These are phyloP conservation scores for Sprattus sprattus DNA, from an alignment of 2,113 vertebrate genomes.

Conservation along the genomic window DNA sequence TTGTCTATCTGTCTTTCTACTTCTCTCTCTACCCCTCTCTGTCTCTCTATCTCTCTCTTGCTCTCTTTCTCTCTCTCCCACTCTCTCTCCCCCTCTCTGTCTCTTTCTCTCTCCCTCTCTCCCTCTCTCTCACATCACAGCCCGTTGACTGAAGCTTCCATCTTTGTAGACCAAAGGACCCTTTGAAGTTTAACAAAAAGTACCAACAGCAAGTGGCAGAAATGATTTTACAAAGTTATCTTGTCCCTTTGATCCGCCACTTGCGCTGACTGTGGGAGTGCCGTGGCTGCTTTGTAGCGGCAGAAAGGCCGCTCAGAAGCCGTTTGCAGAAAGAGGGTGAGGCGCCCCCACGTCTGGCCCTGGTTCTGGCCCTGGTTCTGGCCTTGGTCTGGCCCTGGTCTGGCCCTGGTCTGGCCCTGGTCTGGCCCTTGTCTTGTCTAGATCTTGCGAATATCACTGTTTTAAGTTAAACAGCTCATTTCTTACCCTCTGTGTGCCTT, in stretches of 20 bases:
- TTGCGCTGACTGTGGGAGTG: not conserved
- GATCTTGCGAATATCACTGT: not conserved
- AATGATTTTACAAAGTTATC: slow-evolving; percentile 10
- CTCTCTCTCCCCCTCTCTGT: not conserved
- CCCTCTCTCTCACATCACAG: not conserved
- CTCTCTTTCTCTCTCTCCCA: not conserved
- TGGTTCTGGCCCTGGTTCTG: not conserved
- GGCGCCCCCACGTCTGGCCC: not conserved
- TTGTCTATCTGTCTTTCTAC: not conserved
- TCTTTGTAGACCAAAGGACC: slow-evolving; percentile 6
- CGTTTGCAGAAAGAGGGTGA: not conserved
- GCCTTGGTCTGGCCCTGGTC: not conserved
- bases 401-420: not conserved
- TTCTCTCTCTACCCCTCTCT: not conserved
- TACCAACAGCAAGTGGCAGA: slow-evolving; percentile 5
- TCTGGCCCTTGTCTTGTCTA: not conserved
- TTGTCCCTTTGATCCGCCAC: not conserved
- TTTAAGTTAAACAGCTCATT: not conserved
- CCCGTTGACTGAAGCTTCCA: slow-evolving; percentile 1
- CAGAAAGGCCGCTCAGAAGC: not conserved
- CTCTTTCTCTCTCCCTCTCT: not conserved
- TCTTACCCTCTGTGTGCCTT: not conserved
- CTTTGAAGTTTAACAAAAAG: slow-evolving; percentile 7
- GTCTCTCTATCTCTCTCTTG: not conserved
- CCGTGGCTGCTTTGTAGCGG: not conserved